Evolutionary conservation across 2,113 vertebrate species (phyloP), one percentile per base, ranked within the genome.

Genomic region (Gobio gobio): DNA sequence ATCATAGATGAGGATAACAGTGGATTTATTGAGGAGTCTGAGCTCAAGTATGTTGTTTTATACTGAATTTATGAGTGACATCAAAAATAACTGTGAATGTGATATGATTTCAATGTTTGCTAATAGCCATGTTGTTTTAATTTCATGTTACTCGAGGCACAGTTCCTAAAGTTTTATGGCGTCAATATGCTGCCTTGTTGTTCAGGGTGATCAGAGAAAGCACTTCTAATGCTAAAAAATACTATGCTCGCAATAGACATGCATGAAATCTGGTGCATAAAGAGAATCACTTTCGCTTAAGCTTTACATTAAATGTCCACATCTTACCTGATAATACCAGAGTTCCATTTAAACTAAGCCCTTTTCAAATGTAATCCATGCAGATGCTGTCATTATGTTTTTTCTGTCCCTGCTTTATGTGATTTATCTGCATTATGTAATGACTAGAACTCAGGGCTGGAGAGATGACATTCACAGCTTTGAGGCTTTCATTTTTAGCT

Each of bases 11-110:
- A 96, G 0, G 97, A 99, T 85, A 94, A 96, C 90, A 99, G 96
- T n/a, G 98, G 97, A 81, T 98, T 92, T 93, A 95, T 99, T 86
- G 98, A 99, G 85, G 96, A 97, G 92, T 94, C 96, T 0, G 98
- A 99, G 87, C 95, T 99, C 83, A 97, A 96, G 98, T 99, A 93
- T 94, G 93, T 89, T 45, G 47, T 56, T 40, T 78, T 14, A 16
- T 36, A 18, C 10, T 74, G 10, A 56, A 56, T 33, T 76, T 1
- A 40, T 40, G 18, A 40, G 63, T 20, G 2, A 22, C 61, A n/a
- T 74, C 43, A 54, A 3, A 54, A 26, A 54, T 6, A 51, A 33
- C 40, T 8, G 47, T 29, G 26, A 26, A 40, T 74, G n/a, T 47
- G 70, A 40, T 74, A 12, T 47, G 70, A 74, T 24, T 47, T 73